Base-by-base conservation (phyloP, 2,113 vertebrate genomes). In the Nymphicus hollandicus region DNA sequence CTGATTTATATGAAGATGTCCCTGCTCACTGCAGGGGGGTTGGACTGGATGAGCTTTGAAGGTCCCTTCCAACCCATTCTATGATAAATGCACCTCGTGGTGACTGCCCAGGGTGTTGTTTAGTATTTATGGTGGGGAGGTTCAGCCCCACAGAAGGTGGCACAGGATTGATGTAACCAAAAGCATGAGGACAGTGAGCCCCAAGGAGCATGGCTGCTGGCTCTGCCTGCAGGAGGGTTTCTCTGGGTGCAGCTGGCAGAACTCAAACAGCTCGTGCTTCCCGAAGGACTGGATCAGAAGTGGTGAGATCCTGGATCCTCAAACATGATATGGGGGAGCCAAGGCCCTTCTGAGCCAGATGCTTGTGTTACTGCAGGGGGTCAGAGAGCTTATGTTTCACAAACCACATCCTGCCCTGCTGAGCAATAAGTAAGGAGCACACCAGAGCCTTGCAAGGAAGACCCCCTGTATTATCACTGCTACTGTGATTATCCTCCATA, bases 361-460 rank as follows among this genome's bases (percentile, higher is more conserved):
- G 43, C 65, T 43, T 0, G 0, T 53, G 61, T 52, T 74, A 52
- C 20, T 2, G 2, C 16, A n/a, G 49, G 46, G 46, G 22, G 27
- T 61, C 68, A 80, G 39, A 0, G 8, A 80, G 39, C 39, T 49
- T 74, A 7, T 35, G 29, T 65, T 93, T 50, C 20, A 68, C 27
- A 56, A 68, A 17, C 22, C 9, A 13, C 1, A 3, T 12, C 35
- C 53, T 72, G 25, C 37, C 9, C 61, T 39, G 46, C 46, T 29
- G 10, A 88, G 52, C 63, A 83, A 2, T 25, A 74, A 73, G 6
- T 27, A 29, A 39, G 33, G 64, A 61, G 10, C 1, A 8, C 43
- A 35, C 6, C 23, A 60, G 17, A 23, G 14, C 9, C 37, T 71
- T 49, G 41, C 31, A 31, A 66, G 35, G 52, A 43, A 25, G 66